phyloP scores from a whole-genome alignment of 1,140 invertebrate species.

The Archivesica marissinica region DNA sequence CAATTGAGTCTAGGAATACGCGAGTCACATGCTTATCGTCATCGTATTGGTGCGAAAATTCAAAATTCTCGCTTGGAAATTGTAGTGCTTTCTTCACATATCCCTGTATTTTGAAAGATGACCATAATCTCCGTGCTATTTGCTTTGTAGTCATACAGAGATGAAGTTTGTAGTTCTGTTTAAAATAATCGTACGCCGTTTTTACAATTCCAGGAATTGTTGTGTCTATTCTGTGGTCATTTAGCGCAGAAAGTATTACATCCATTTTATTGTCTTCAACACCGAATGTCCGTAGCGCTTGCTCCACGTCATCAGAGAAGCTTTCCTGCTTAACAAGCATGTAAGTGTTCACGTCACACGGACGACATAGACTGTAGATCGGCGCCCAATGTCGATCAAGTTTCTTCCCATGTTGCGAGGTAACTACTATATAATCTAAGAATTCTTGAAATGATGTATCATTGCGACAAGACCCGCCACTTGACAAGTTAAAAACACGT shows the following conservation, averaged over 20 bases:
- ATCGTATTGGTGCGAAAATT: neutral
- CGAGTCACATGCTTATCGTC: neutral
- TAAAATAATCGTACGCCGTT: neutral
- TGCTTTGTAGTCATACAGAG: neutral
- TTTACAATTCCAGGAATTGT: conserved; percentile 33
- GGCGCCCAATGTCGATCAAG: conserved; percentile 37
- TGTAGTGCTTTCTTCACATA: neutral
- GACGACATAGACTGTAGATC: neutral
- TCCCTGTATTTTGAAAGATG: conserved; percentile 26
- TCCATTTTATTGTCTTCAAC: neutral
- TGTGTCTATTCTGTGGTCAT: neutral
- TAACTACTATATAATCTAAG: neutral
- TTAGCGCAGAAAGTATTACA: neutral
- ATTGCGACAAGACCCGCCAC: neutral
- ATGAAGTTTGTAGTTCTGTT: neutral
- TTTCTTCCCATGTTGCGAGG: neutral
- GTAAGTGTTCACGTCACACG: conserved; percentile 32
- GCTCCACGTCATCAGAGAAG: conserved; percentile 24
- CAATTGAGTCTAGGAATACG: neutral
- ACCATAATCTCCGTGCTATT: neutral
- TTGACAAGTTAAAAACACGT: too few species aligned
- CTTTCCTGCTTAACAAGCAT: conserved; percentile 40
- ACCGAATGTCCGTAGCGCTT: neutral
- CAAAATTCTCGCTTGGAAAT: conserved; percentile 9
- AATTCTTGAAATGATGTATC: conserved; percentile 28